phyloP scores from a whole-genome alignment of 2,113 vertebrate genomes.

The Laterallus jamaicensis region DNA sequence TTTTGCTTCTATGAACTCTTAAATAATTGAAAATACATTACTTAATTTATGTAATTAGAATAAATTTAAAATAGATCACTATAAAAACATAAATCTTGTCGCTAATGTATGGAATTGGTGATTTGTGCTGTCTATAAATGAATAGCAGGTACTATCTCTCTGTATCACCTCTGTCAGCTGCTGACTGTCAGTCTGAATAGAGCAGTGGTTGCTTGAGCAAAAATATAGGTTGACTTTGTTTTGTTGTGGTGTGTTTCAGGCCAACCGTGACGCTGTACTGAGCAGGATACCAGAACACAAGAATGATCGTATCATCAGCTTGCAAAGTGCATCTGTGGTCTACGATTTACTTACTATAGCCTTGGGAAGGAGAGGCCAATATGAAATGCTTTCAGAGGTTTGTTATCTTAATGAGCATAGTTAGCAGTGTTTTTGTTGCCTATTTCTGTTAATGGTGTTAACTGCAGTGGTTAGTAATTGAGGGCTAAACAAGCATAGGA shows the following conservation, averaged over 20 bases:
- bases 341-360: slow-evolving; percentile 97
- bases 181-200: background rate
- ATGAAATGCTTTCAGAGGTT: slow-evolving; percentile 99
- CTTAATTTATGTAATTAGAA: background rate
- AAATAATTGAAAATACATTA: background rate
- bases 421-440: background rate
- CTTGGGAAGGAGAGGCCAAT: slow-evolving; percentile 95
- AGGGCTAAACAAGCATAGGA: background rate
- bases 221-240: background rate
- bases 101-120: background rate
- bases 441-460: background rate
- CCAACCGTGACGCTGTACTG: slow-evolving; percentile 95
- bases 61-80: background rate
- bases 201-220: background rate
- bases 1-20: background rate
- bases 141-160: background rate
- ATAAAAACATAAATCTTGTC: background rate
- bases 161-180: background rate
- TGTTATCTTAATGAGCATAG: background rate
- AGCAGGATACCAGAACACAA: slow-evolving; percentile 97
- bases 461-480: background rate
- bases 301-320: slow-evolving; percentile 94
- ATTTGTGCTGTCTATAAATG: background rate
- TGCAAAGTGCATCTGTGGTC: slow-evolving; percentile 96
- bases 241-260: slow-evolving; percentile 72